Evolutionary conservation across 2,888 invertebrate species (phyloP), one percentile per base, ranked within the genome.

Genomic region (Flabesymbios commensalis): DNA sequence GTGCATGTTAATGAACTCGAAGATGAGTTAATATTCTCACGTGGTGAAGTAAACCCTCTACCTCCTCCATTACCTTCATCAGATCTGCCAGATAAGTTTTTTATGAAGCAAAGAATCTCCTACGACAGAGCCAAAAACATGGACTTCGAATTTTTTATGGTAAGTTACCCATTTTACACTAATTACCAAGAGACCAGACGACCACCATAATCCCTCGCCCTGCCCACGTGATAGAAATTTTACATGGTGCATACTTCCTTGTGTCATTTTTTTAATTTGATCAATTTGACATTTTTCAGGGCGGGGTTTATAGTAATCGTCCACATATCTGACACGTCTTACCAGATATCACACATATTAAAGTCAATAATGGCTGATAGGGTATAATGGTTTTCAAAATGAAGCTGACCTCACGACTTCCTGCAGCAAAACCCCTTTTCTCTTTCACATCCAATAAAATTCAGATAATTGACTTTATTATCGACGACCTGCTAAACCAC

Each of bases 111-210:
- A 24, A 53, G 7, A 33, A 36, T 36, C n/a, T 53, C 33, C 10
- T 36, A 53, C 19, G 36, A 49, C 29, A 22, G 49, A 19, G 49
- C 49, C 7, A 28, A 28, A 7, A 29, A 49, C 10, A 49, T 10
- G 22, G 49, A 49, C 49, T 49, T 49, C 28, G 29, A 53, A 14
- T 53, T 53, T 28, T 22, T 53, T 14, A 31, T 33, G 28, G 53
- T n/a, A 19, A 26, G 29, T 14, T 49, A n/a, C n/a, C n/a, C n/a
- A n/a, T n/a, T n/a, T n/a, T n/a, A n/a, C n/a, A n/a, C n/a, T n/a
- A n/a, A n/a, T n/a, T n/a, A n/a, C n/a, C n/a, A n/a, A n/a, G n/a
- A n/a, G n/a, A n/a, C n/a, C n/a, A n/a, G n/a, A n/a, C n/a, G n/a
- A n/a, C n/a, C n/a, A n/a, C n/a, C n/a, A n/a, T n/a, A n/a, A n/a